A percentile compares a stretch with the other conserved stretches of the same genome.
Conservation (phyloP, 2,797 vertebrate genomes). For the Echeneis naucrates region DNA sequence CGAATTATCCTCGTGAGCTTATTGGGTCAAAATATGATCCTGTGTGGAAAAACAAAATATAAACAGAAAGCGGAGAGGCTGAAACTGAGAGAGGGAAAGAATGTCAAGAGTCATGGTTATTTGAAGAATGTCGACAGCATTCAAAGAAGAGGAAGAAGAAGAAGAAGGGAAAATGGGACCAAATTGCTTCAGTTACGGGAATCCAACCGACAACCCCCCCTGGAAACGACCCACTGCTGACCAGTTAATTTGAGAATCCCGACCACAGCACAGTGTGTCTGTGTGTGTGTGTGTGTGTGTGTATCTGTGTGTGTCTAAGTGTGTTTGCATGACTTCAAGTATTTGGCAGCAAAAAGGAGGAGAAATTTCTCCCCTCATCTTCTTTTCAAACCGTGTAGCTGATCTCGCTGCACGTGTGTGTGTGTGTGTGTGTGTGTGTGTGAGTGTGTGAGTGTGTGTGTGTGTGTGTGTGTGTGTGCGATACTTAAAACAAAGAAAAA, state of each 20-base stretch:
- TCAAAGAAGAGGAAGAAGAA: conserved; percentile 19
- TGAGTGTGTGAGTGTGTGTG: conserved; percentile 2
- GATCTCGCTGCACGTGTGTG: conserved; percentile 12
- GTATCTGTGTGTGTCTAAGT: conserved; percentile 36
- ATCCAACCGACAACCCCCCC: conserved; percentile 71
- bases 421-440: conserved; percentile 11
- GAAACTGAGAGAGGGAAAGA: conserved; percentile 57
- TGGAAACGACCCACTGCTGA: conserved; percentile 73
- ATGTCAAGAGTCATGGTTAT: conserved; percentile 76
- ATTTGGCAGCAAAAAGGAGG: conserved; percentile 63
- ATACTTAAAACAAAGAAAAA: conserved; percentile 59
- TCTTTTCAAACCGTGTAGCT: conserved; percentile 52
- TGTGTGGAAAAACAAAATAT: conserved; percentile 12
- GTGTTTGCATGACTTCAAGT: conserved; percentile 67
- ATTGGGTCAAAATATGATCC: conserved; percentile 22
- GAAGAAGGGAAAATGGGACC: conserved; percentile 33
- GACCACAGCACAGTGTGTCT: conserved; percentile 68
- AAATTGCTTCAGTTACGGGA: conserved; percentile 76
- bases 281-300: conserved; percentile 32
- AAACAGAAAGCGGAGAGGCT: conserved; percentile 35
- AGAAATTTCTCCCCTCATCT: conserved; percentile 69
- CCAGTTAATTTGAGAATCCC: conserved; percentile 77
- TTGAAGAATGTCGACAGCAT: conserved; percentile 78
- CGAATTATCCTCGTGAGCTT: neutral
- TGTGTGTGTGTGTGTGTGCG: neutral